Percentiles rank a stretch among this genome's conserved stretches.
These are phyloP conservation scores for Salvelinus sp. DNA, from an alignment of 2,113 vertebrate species.

Conservation along the genomic window DNA sequence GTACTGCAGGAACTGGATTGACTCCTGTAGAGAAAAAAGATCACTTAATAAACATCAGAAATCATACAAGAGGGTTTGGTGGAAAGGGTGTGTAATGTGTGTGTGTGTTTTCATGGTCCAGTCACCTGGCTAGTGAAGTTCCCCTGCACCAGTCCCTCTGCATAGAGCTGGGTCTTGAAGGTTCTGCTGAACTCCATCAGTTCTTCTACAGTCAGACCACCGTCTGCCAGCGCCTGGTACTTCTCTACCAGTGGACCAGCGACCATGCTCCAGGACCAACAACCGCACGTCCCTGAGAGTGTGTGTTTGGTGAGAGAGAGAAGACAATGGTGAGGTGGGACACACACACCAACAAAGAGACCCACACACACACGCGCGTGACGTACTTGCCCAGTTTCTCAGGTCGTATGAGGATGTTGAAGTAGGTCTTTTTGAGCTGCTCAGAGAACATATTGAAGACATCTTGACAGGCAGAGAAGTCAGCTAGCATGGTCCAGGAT, in stretches of 20 bases:
- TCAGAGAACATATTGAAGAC: constrained; percentile 94
- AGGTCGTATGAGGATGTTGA: constrained; percentile 94
- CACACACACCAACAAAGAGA: too few relatives aligned
- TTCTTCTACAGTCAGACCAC: constrained; percentile 79
- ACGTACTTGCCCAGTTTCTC: constrained; percentile 94
- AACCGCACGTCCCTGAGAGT: constrained; percentile 85
- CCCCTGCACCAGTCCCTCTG: constrained; percentile 93
- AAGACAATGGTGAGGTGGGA: not conserved
- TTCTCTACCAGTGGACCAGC: constrained; percentile 96
- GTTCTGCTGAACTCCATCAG: constrained; percentile 83
- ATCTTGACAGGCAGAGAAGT: constrained; percentile 84
- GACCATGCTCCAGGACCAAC: constrained; percentile 86
- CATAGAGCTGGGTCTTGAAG: constrained; percentile 86
- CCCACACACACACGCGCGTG: not conserved
- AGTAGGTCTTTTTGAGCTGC: constrained; percentile 95
- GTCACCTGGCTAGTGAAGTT: constrained; percentile 90
- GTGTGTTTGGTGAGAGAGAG: too few relatives aligned
- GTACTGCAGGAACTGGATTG: constrained; percentile 72
- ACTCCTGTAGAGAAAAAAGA: constrained; percentile 64
- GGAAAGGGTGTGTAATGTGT: constrained; percentile 16
- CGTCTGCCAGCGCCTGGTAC: constrained; percentile 83
- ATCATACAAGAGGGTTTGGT: not conserved
- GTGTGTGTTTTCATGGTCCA: constrained; percentile 3
- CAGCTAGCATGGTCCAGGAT: constrained; percentile 91
- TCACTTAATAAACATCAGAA: constrained; percentile 8